Base-by-base conservation (phyloP, 1,140 invertebrate genomes). In the Drosophila yakuba region DNA sequence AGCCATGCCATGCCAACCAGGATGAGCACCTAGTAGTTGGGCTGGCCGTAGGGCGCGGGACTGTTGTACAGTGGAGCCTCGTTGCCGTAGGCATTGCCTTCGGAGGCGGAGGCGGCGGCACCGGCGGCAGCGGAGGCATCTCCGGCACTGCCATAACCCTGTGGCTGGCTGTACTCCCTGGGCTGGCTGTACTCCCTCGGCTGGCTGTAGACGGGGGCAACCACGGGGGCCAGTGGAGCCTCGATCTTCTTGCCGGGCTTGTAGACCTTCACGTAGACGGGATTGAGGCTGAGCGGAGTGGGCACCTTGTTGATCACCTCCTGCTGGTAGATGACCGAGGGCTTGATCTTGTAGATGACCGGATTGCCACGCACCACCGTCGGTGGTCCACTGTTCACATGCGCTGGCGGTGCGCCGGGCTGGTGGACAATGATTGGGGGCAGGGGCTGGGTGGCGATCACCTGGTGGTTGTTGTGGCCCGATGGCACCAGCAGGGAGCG, bases 301-400 rank as follows among this genome's bases (percentile, higher is more conserved):
- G 90, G 90, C 66, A 91, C 86, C 72, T 91, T 91, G 69, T 91
- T 91, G 80, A 91, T 91, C 38, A 91, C 86, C 82, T 91, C 90
- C 79, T 91, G 90, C 62, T 91, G 90, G 47, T 90, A 91, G 77
- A 91, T 91, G 38, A 91, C 83, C 43, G 86, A 90, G 0, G 90
- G 90, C 77, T 90, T 91, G 56, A 91, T 78, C 74, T 91, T 91
- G 69, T 91, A 91, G 72, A 91, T 91, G 39, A 91, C 86, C 7
- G 90, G 90, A 17, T 91, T 91, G 66, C 90, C 90, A 11, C 82
- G 88, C 35, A 91, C 90, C 20, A 91, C 90, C 15, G 90, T 88
- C 52, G 90, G 80, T 25, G 90, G 90, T 12, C 90, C 90, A 63
- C 90, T 91, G 80, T 74, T 90, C 52, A 91, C 82, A 71, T 91